Evolutionary conservation across 2,888 invertebrate species (phyloP).

Genomic region (Lordiphosa fenestrarum): DNA sequence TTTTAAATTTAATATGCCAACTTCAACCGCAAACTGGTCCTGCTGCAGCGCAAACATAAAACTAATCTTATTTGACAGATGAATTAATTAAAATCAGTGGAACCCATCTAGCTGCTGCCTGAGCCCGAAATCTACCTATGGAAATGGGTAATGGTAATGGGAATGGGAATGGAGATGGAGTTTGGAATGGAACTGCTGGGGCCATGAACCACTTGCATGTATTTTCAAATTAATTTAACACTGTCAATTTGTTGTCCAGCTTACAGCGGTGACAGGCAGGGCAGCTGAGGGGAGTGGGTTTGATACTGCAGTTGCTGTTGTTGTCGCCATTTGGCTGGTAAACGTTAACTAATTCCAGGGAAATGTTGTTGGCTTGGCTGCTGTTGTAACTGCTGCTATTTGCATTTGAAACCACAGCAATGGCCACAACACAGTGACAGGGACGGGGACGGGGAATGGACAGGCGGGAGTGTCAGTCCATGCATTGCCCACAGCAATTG

Average conservation of each 20-base stretch:
- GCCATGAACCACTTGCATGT: slow-evolving; percentile 52
- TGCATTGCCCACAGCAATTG: slow-evolving; percentile 53
- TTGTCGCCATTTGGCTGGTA: slow-evolving; percentile 58
- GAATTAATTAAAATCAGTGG: slow-evolving; percentile 77
- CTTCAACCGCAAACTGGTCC: slow-evolving; percentile 26
- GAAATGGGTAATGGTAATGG: slow-evolving; percentile 14
- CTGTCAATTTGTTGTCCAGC: slow-evolving; percentile 72
- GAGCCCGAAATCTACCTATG: slow-evolving; percentile 53
- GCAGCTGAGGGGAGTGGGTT: slow-evolving; percentile 20
- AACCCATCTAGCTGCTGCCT: slow-evolving; percentile 63
- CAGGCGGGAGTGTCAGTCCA: slow-evolving; percentile 41
- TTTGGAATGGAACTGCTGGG: slow-evolving; percentile 27
- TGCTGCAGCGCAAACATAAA: slow-evolving; percentile 69
- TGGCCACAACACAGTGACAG: neutral
- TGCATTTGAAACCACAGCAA: slow-evolving; percentile 58
- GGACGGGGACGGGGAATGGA: neutral
- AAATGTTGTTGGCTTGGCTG: slow-evolving; percentile 50
- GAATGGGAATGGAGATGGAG: slow-evolving; percentile 10
- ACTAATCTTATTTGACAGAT: slow-evolving; percentile 78
- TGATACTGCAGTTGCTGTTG: slow-evolving; percentile 22
- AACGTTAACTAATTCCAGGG: slow-evolving; percentile 77
- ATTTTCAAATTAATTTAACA: slow-evolving; percentile 76
- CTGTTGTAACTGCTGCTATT: slow-evolving; percentile 44
- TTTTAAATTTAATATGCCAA: slow-evolving; percentile 8
- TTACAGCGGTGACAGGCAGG: slow-evolving; percentile 50